These are phyloP conservation scores for Scolopax rusticola DNA, from an alignment of 2,797 vertebrate species.

Conservation along the genomic window DNA sequence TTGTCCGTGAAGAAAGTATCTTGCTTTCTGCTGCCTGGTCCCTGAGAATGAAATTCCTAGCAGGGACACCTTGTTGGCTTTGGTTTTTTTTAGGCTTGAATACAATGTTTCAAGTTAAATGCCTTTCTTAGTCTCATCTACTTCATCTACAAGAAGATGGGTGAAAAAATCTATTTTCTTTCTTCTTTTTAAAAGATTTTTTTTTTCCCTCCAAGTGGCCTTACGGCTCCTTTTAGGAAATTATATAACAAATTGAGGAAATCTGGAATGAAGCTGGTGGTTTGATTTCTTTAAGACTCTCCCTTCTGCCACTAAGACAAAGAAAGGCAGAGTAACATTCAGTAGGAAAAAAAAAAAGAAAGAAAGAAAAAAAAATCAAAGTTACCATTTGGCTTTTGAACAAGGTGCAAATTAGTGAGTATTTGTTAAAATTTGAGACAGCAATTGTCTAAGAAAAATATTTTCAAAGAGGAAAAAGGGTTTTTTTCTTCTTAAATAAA, in stretches of 20 bases:
- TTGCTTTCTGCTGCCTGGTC: constrained; percentile 31
- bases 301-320: constrained; percentile 63
- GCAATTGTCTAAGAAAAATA: constrained; percentile 66
- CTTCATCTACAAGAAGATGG: constrained; percentile 54
- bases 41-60: constrained; percentile 28
- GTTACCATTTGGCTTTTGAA: constrained; percentile 66
- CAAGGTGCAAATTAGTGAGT: constrained; percentile 71
- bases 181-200: constrained; percentile 41
- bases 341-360: background rate
- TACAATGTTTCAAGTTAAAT: constrained; percentile 62
- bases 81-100: constrained; percentile 28
- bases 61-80: constrained; percentile 43
- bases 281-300: constrained; percentile 58
- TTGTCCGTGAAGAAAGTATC: constrained; percentile 51
- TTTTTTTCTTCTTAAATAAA: constrained; percentile 56
- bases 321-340: constrained; percentile 53
- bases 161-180: constrained; percentile 51
- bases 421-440: constrained; percentile 72
- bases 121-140: constrained; percentile 47
- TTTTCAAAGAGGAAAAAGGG: constrained; percentile 59
- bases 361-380: constrained; percentile 10
- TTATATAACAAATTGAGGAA: constrained; percentile 59
- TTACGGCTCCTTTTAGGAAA: constrained; percentile 66
- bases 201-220: background rate
- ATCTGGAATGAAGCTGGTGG: constrained; percentile 51